Evolutionary conservation across 2,888 invertebrate species (phyloP).

Genomic region (Deilephila elpenor): DNA sequence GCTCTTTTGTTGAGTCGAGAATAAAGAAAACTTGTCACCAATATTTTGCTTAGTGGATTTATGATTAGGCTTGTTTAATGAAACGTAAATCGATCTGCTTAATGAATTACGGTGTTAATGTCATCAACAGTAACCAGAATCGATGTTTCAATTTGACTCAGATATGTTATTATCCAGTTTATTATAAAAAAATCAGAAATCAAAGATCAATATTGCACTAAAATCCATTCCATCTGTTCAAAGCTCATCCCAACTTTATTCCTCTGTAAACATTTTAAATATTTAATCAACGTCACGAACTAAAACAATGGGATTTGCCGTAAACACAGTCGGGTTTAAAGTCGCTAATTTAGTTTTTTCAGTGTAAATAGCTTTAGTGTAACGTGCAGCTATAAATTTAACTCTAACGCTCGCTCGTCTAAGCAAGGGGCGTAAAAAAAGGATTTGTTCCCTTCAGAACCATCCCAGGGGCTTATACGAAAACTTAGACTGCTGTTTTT

Average conservation of each 20-base stretch:
- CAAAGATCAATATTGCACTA: no score
- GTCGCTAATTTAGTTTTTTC: slow-evolving; percentile 23
- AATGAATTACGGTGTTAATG: no score
- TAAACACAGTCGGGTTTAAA: slow-evolving; percentile 13
- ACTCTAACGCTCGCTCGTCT: slow-evolving; percentile 13
- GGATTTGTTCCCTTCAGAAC: slow-evolving; percentile 60
- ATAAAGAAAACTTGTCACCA: no score
- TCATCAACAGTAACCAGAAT: no score
- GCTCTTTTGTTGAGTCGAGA: no score
- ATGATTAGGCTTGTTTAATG: no score
- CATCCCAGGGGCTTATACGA: slow-evolving; percentile 63
- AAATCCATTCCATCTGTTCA: no score
- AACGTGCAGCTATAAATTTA: slow-evolving; percentile 27
- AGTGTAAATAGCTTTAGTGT: not conserved
- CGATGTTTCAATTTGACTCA: no score
- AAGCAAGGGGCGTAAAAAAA: slow-evolving; percentile 43
- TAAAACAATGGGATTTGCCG: slow-evolving; percentile 2
- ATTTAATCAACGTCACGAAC: not conserved
- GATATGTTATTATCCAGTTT: no score
- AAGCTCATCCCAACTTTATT: not conserved
- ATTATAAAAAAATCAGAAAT: no score
- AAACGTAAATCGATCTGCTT: no score
- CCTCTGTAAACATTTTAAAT: not conserved
- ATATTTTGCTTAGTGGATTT: no score
- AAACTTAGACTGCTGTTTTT: slow-evolving; percentile 36